Conservation (phyloP, 2,888 invertebrate species). For the Pseudococcus viburni region DNA sequence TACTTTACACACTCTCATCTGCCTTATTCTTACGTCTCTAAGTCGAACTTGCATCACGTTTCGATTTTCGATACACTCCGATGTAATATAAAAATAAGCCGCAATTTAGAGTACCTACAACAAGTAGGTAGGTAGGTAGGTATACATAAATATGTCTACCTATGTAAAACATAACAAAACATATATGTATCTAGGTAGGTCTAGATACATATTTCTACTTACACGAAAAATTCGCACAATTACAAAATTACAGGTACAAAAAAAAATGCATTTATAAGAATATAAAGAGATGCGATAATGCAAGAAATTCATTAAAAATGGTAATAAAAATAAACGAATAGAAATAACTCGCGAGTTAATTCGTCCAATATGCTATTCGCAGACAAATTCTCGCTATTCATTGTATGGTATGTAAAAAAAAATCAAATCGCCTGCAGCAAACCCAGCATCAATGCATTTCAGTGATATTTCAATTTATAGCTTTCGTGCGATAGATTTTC, state of each 20-base stretch:
- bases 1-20: no score
- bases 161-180: background rate
- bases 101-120: no score
- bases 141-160: background rate
- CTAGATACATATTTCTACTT: background rate
- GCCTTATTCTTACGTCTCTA: no score
- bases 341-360: background rate
- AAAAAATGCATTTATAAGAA: background rate
- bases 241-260: constrained; percentile 15
- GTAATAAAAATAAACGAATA: constrained; percentile 4
- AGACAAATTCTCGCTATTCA: background rate
- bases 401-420: background rate
- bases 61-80: no score
- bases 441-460: background rate
- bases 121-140: no score
- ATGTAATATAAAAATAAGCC: no score
- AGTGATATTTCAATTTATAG: background rate
- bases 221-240: background rate
- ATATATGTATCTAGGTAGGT: background rate
- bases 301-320: background rate
- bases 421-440: background rate
- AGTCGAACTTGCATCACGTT: no score
- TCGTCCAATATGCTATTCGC: background rate
- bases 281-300: background rate
- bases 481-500: background rate